A percentile compares a stretch with the other conserved stretches of the same genome.
These are phyloP conservation scores for Cotesia glomerata DNA, from an alignment of 1,140 invertebrate genomes.

Conservation along the genomic window DNA sequence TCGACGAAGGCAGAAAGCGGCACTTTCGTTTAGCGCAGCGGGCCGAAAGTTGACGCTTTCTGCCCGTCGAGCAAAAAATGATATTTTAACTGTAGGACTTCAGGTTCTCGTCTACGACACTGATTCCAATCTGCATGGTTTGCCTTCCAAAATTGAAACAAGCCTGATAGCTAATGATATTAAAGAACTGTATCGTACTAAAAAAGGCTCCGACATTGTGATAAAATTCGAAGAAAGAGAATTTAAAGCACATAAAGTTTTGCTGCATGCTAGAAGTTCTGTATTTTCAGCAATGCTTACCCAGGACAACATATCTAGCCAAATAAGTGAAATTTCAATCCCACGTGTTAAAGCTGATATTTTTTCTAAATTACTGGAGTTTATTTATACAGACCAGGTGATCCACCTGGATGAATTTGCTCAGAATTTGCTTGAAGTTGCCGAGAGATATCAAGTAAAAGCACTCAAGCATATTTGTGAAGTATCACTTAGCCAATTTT, in stretches of 20 bases:
- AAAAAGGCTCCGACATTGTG: constrained; percentile 95
- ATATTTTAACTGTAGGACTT: too few relatives aligned
- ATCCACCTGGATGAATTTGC: constrained; percentile 97
- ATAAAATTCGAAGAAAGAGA: constrained; percentile 89
- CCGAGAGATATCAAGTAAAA: constrained; percentile 97
- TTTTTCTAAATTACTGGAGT: constrained; percentile 94
- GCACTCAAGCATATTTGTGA: constrained; percentile 99
- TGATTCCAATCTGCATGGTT: too few relatives aligned
- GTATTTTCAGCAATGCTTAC: constrained; percentile 98
- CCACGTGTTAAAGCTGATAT: constrained; percentile 96
- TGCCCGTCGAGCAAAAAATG: too few relatives aligned
- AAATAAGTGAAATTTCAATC: constrained; percentile 95
- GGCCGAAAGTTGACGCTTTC: too few relatives aligned
- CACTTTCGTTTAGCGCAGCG: too few relatives aligned
- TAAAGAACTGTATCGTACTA: constrained; percentile 90
- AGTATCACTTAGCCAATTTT: constrained; percentile 92
- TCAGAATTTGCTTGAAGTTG: constrained; percentile 93
- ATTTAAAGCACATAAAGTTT: constrained; percentile 97
- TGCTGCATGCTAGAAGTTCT: constrained; percentile 74
- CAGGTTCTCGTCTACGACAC: too few relatives aligned
- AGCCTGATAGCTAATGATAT: constrained; percentile 83
- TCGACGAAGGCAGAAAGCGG: too few relatives aligned
- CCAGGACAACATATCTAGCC: constrained; percentile 97
- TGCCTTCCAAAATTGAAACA: too few relatives aligned
- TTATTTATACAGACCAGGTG: constrained; percentile 97